phyloP scores from a whole-genome alignment of 2,888 invertebrate genomes.

The Lysandra bellargus region DNA sequence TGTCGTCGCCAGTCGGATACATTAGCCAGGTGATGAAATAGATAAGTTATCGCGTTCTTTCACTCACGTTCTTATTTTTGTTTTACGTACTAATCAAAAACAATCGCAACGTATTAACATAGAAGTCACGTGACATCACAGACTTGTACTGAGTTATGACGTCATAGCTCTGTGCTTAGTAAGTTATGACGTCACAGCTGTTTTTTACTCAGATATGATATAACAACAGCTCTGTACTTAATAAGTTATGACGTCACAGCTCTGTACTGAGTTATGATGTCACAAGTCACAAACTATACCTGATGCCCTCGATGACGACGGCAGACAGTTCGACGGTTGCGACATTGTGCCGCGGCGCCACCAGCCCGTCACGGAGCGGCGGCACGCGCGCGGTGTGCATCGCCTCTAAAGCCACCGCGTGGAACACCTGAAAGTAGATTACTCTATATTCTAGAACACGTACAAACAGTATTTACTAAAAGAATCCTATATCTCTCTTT shows the following conservation, averaged over 20 bases:
- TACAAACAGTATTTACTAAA: too few relatives aligned
- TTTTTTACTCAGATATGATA: background rate
- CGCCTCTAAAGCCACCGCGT: slow-evolving; percentile 95
- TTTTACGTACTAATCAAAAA: too few relatives aligned
- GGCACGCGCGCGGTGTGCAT: slow-evolving; percentile 89
- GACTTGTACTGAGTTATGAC: background rate
- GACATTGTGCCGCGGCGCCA: slow-evolving; percentile 93
- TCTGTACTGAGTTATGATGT: background rate
- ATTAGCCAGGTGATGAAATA: too few relatives aligned
- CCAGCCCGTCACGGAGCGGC: slow-evolving; percentile 86
- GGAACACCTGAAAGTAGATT: slow-evolving; percentile 84
- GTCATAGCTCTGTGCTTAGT: background rate
- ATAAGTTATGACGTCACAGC: background rate
- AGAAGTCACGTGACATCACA: background rate
- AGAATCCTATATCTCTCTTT: too few relatives aligned
- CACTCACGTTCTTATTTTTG: background rate
- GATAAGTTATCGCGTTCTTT: too few relatives aligned
- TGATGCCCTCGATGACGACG: slow-evolving; percentile 97
- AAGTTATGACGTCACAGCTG: background rate
- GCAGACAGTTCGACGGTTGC: slow-evolving; percentile 95
- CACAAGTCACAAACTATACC: slow-evolving; percentile 57
- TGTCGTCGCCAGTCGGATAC: too few relatives aligned
- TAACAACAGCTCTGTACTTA: slow-evolving; percentile 8
- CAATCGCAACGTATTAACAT: too few relatives aligned
- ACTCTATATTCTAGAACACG: too few relatives aligned